phyloP scores from a whole-genome alignment of 2,113 vertebrate genomes.

The Serilophus lunatus region DNA sequence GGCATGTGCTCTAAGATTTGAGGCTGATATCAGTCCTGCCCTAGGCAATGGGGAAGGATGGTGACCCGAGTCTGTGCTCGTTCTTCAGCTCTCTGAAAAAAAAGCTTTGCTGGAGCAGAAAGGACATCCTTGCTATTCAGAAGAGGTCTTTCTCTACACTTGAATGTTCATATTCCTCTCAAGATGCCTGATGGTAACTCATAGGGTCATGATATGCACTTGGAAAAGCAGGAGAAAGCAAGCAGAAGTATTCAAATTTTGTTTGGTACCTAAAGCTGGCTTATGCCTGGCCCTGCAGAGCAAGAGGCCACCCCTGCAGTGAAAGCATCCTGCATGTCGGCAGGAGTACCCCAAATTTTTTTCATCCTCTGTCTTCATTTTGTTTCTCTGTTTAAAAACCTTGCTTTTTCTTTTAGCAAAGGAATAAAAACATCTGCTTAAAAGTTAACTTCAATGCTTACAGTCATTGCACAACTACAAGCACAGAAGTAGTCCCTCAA shows the following conservation, averaged over 20 bases:
- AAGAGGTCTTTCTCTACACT: background rate
- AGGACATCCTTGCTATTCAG: background rate
- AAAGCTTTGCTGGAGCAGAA: background rate
- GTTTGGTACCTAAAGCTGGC: background rate
- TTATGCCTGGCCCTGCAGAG: background rate
- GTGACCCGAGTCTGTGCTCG: background rate
- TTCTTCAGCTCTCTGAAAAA: background rate
- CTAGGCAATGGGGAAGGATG: rapidly evolving
- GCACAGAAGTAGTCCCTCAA: background rate
- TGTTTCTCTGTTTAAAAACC: background rate
- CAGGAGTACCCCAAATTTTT: background rate
- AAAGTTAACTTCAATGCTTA: background rate
- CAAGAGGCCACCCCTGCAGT: background rate
- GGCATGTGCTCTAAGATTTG: background rate
- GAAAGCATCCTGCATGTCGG: background rate
- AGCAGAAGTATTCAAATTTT: background rate
- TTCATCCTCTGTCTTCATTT: background rate
- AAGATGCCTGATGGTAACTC: background rate
- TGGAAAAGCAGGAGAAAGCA: background rate
- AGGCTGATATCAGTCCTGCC: background rate
- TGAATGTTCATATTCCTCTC: too few species aligned
- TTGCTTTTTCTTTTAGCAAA: background rate
- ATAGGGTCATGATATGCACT: background rate
- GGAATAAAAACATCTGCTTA: background rate
- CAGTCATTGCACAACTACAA: background rate